Base-by-base conservation (phyloP, 2,113 vertebrate species). In the Sander vitreus region DNA sequence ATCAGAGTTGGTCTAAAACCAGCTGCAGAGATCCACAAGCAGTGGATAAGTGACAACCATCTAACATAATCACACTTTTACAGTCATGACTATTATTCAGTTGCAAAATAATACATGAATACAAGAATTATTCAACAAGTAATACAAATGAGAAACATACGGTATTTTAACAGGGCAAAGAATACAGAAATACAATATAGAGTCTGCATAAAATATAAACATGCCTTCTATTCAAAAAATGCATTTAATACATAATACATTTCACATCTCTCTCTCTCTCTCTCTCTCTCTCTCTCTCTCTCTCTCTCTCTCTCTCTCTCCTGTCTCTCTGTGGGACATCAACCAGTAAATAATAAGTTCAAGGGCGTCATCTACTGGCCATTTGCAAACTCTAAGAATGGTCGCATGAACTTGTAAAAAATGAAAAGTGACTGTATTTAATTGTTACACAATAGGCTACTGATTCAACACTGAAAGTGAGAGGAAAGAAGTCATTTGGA, bases 341-440 rank as follows among this genome's bases (percentile, higher is more conserved):
- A 45, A 30, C 23, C 2, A 19, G 43, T 27, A 8, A 58, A 5
- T 8, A 58, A 18, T 8, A 15, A 23, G 68, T 50, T 77, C 36
- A 57, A 71, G 10, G 25, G 33, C 66, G 65, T 47, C 78, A 67
- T 65, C 88, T 80, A 15, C 62, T 75, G 80, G 80, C 11, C 60
- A 21, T 30, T 62, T 83, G 53, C 8, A 71, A 60, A 50, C 53
- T 36, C n/a, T 55, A 23, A 60, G 73, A 43, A 66, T 6, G 12
- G 3, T 13, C 8, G 27, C 5, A 66, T 19, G 7, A 51, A 43
- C 19, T 11, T 48, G 15, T 50, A 0, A 25, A 12, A 23, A 11
- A 55, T n/a, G 7, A 47, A 15, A 72, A 4, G 9, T 54, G 10
- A 4, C 51, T 27, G 14, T 13, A 30, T 25, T 57, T n/a, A 43